phyloP scores from a whole-genome alignment of 2,797 vertebrate species.

The Hippoglossus hippoglossus region DNA sequence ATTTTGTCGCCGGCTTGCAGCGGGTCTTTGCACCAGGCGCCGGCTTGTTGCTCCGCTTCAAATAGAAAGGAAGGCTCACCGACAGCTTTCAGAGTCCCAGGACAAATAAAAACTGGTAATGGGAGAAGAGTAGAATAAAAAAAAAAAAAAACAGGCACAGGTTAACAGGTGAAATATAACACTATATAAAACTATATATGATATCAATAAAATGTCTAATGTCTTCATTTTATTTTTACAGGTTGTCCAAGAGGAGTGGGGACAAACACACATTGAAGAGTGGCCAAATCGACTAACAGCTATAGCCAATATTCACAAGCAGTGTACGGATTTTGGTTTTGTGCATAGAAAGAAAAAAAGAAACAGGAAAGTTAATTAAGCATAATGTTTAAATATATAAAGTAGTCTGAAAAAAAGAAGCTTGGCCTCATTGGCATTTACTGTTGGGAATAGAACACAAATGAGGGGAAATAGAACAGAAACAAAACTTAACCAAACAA shows the following conservation, averaged over 20 bases:
- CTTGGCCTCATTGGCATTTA: slow-evolving; percentile 82
- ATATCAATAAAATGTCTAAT: slow-evolving; percentile 63
- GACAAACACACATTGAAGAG: slow-evolving; percentile 77
- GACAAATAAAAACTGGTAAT: slow-evolving; percentile 99
- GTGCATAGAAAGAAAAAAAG: slow-evolving; percentile 80
- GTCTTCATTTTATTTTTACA: slow-evolving; percentile 75
- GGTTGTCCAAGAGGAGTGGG: slow-evolving; percentile 78
- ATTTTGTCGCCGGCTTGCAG: slow-evolving; percentile 99
- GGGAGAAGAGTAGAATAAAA: slow-evolving; percentile 91
- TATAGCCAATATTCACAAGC: slow-evolving; percentile 82
- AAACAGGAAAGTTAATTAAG: slow-evolving; percentile 81
- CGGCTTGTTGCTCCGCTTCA: slow-evolving; percentile 99
- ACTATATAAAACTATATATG: slow-evolving; percentile 25
- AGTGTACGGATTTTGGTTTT: slow-evolving; percentile 76
- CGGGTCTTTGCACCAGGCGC: slow-evolving; percentile 99
- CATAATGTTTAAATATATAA: slow-evolving; percentile 73
- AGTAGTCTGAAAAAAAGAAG: slow-evolving; percentile 80
- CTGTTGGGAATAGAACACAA: slow-evolving; percentile 79
- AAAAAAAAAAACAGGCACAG: slow-evolving; percentile 69
- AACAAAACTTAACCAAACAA: slow-evolving; percentile 76
- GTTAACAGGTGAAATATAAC: slow-evolving; percentile 73
- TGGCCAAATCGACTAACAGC: slow-evolving; percentile 78
- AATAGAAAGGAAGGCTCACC: slow-evolving; percentile 97
- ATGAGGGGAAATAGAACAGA: slow-evolving; percentile 77
- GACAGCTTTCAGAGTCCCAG: slow-evolving; percentile 98